phyloP scores from a whole-genome alignment of 2,797 vertebrate genomes.

The Enteromius thamalakanensis region DNA sequence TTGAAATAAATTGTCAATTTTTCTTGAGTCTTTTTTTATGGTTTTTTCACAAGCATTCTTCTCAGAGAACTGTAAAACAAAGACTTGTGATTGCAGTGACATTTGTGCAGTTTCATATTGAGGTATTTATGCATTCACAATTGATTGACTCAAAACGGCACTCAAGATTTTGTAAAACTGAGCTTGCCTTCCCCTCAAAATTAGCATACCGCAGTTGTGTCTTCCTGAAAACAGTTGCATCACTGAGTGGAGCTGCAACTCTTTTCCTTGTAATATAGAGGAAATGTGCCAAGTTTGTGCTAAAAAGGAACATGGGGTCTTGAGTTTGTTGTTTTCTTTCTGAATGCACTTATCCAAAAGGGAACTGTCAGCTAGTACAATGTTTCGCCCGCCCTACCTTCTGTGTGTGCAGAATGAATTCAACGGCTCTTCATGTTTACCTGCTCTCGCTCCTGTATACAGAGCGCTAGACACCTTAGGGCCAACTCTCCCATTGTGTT shows the following conservation, averaged over 20 bases:
- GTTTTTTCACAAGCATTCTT: neutral
- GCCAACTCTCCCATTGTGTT: conserved; percentile 56
- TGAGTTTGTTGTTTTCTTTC: conserved; percentile 66
- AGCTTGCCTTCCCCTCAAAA: conserved; percentile 31
- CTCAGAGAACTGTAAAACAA: neutral
- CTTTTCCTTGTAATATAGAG: conserved; percentile 73
- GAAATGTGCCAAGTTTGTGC: conserved; percentile 78
- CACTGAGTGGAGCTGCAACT: conserved; percentile 46
- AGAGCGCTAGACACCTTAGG: conserved; percentile 50
- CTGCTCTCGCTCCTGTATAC: neutral
- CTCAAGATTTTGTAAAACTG: neutral
- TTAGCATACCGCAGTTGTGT: conserved; percentile 15
- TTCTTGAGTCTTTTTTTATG: neutral
- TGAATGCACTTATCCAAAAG: conserved; percentile 65
- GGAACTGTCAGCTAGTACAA: conserved; percentile 24
- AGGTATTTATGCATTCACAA: neutral
- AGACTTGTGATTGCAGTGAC: neutral
- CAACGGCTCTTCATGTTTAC: conserved; percentile 26
- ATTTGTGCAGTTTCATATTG: neutral
- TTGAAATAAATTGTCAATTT: conserved; percentile 13
- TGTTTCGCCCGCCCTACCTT: conserved; percentile 11
- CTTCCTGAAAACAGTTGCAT: conserved; percentile 42
- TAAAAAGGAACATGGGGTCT: conserved; percentile 66
- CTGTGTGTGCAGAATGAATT: conserved; percentile 16
- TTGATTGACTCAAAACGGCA: neutral